Conservation (phyloP, 2,113 vertebrate species). For the Mesitornis unicolor region DNA sequence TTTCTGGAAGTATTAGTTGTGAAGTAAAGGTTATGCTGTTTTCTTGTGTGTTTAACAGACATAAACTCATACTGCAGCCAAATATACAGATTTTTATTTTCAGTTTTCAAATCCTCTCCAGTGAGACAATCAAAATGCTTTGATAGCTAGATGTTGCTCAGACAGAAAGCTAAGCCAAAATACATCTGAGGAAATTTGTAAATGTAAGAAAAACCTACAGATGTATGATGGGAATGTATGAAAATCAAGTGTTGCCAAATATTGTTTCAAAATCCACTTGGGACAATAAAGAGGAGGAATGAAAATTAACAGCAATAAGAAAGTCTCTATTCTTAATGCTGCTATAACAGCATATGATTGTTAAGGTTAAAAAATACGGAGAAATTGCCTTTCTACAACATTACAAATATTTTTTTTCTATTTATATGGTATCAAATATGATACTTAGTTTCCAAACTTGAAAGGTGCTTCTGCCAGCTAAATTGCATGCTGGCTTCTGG, state of each 20-base stretch:
- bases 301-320: neutral
- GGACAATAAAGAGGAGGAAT: neutral
- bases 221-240: neutral
- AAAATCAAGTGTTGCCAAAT: neutral
- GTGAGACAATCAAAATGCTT: neutral
- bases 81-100: neutral
- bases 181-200: neutral
- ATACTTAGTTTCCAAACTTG: neutral
- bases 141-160: neutral
- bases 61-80: neutral
- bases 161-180: neutral
- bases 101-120: neutral
- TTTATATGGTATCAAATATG: neutral
- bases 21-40: neutral
- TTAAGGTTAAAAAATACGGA: neutral
- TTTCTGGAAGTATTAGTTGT: neutral
- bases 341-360: neutral
- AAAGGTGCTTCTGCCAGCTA: neutral
- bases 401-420: neutral
- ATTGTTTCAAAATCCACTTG: neutral
- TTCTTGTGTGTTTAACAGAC: neutral
- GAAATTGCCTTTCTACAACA: neutral
- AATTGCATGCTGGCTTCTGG: neutral
- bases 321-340: neutral
- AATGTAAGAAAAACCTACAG: neutral